Evolutionary conservation across 2,797 vertebrate species (phyloP).

Genomic region (Craterocephalus amniculus): DNA sequence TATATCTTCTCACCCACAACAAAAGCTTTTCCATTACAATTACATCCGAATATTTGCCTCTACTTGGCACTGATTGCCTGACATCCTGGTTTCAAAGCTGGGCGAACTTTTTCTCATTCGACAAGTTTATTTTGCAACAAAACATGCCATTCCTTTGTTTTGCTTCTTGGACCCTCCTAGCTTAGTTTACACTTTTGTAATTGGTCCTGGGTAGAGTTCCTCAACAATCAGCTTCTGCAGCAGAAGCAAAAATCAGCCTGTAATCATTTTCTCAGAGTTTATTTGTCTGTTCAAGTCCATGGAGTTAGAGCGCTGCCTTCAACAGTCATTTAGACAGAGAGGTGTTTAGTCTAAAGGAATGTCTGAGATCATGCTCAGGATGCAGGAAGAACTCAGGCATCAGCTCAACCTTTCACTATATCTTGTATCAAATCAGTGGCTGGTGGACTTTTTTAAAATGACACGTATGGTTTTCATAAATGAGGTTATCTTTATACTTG

Average conservation of each 20-base stretch:
- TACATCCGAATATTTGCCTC: constrained; percentile 40
- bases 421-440: constrained; percentile 19
- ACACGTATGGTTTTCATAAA: constrained; percentile 9
- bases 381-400: constrained; percentile 11
- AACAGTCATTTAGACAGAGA: constrained; percentile 49
- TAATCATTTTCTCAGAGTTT: constrained; percentile 67
- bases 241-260: constrained; percentile 46
- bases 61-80: constrained; percentile 52
- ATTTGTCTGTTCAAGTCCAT: constrained; percentile 55
- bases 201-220: constrained; percentile 64
- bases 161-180: constrained; percentile 33
- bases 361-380: constrained; percentile 26
- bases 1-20: constrained; percentile 46
- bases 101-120: constrained; percentile 49
- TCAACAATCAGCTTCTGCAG: constrained; percentile 54
- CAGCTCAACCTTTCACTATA: constrained; percentile 16
- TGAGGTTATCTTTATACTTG: constrained; percentile 7
- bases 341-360: constrained; percentile 72
- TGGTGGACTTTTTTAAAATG: background rate
- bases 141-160: constrained; percentile 36
- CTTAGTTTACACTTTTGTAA: constrained; percentile 55
- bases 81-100: constrained; percentile 67
- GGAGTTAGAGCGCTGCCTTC: constrained; percentile 39
- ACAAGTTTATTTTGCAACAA: constrained; percentile 65
- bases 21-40: constrained; percentile 52